Percentiles rank a stretch among this genome's conserved stretches.
Evolutionary conservation across 2,888 invertebrate species (phyloP).

Genomic region (Mythimna impura): DNA sequence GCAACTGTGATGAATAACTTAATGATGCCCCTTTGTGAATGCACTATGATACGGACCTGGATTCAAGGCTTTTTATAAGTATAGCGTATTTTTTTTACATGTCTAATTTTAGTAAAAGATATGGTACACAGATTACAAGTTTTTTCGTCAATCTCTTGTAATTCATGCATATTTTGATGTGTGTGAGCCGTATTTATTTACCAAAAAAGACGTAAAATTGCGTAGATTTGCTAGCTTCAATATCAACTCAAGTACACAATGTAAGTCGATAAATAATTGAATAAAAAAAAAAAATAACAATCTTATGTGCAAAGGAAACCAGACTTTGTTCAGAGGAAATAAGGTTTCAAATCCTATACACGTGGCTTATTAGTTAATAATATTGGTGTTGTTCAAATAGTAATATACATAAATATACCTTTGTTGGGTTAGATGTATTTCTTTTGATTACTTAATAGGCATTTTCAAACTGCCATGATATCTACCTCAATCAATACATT

Average conservation of each 20-base stretch:
- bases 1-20: conserved; percentile 68
- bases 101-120: neutral
- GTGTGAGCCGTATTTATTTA: neutral
- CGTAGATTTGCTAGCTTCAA: conserved; percentile 12
- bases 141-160: neutral
- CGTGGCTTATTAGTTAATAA: conserved; percentile 34
- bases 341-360: conserved; percentile 26
- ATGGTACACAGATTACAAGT: neutral
- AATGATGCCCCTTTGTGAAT: conserved; percentile 45
- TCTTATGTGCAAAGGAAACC: conserved; percentile 31
- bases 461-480: conserved; percentile 8
- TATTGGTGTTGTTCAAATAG: conserved; percentile 43
- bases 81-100: neutral
- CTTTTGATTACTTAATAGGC: conserved; percentile 2
- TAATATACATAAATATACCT: conserved; percentile 20
- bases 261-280: neutral
- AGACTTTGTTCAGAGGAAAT: neutral
- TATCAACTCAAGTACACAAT: neutral
- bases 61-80: conserved; percentile 38
- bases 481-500: conserved; percentile 48
- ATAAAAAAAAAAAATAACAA: conserved; percentile 3
- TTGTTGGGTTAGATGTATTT: neutral
- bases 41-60: conserved; percentile 34
- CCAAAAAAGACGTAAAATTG: neutral
- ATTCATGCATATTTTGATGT: neutral